Evolutionary conservation across 2,888 invertebrate species (phyloP).

Genomic region (Cancer borealis): DNA sequence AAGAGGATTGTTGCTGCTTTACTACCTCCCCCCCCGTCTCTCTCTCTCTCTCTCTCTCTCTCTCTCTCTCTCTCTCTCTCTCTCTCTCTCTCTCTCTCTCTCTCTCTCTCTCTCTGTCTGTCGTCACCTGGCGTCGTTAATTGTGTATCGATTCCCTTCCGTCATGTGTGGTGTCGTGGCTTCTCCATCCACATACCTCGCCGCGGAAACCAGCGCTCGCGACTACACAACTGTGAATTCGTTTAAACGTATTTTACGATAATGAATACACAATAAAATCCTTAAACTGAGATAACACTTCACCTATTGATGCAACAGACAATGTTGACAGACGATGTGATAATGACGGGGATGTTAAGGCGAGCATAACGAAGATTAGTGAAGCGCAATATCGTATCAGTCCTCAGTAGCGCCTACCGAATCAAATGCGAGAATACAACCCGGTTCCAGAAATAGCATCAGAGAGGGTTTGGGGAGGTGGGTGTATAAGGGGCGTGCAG

Average conservation of each 20-base stretch:
- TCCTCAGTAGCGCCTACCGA: background rate
- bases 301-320: background rate
- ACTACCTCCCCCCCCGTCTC: background rate
- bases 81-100: slow-evolving; percentile 53
- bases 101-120: slow-evolving; percentile 44
- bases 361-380: background rate
- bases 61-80: slow-evolving; percentile 53
- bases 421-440: background rate
- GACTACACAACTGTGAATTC: background rate
- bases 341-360: background rate
- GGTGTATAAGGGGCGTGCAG: background rate
- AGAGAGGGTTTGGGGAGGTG: background rate
- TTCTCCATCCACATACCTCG: background rate
- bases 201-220: background rate
- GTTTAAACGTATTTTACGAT: background rate
- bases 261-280: background rate
- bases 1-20: background rate
- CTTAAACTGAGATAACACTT: background rate
- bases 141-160: slow-evolving; percentile 31
- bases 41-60: slow-evolving; percentile 45
- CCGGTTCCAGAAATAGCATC: background rate
- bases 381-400: slow-evolving; percentile 26
- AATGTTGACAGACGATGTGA: background rate
- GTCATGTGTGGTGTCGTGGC: slow-evolving; percentile 18
- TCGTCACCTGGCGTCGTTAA: slow-evolving; percentile 17